Evolutionary conservation across 2,888 invertebrate genomes (phyloP), one percentile per base, ranked within the genome.

Genomic region (Idaea straminata): DNA sequence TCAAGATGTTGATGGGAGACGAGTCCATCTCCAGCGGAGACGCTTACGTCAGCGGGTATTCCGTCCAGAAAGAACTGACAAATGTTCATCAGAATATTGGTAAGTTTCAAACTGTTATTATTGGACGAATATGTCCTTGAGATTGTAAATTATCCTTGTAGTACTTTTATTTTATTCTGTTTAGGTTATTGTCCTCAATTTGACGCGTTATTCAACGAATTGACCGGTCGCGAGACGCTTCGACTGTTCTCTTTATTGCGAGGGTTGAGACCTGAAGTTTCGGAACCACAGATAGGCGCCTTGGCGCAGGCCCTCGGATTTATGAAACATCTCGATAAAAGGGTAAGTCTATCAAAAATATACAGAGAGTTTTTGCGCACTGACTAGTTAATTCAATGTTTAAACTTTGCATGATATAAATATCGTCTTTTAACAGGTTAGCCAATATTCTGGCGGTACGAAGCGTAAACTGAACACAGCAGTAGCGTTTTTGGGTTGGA

Each of bases 1-100:
- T 98, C 83, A 96, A 96, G 88, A 97, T 98, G 96, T 89, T 98
- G 77, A 98, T 98, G 62, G 98, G 98, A 0, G 97, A 97, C 80
- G 96, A 95, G 77, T 85, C 87, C 5, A 94, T 96, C 13, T 94
- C 95, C 0, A 93, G 92, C 63, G 97, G 97, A 0, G 94, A 95
- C 63, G 96, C 95, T 0, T 96, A 93, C 85, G 94, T 97, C 13
- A 91, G 94, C 71, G 94, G 95, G 5, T 78, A 92, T 64, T 94
- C 90, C 5, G 84, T 94, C 25, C 87, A 93, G 70, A 87, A 75
- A 0, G 80, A 95, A 58, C 92, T 95, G 78, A 94, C 94, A 68
- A 79, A 87, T 62, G 94, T 95, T 0, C 94, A 95, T 72, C 89
- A 94, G 73, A 91, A 93, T 73, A 95, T 95, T 66, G 95, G 95